Conservation (phyloP, 2,113 vertebrate species). For the Rhizomys pruinosus region DNA sequence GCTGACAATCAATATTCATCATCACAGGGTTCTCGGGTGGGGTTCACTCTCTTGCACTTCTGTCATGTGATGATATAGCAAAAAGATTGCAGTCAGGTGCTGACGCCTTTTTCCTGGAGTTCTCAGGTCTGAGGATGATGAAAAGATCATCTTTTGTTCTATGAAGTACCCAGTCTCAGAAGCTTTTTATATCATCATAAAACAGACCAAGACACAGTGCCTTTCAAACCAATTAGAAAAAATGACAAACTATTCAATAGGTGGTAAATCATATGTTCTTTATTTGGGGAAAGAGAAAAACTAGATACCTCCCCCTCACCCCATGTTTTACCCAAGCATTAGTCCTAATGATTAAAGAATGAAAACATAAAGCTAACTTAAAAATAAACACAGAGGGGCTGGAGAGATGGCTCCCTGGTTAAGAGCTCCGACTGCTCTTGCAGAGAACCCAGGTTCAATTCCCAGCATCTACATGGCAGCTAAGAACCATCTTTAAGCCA, state of each 20-base stretch:
- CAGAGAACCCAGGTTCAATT: too few relatives aligned
- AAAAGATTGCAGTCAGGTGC: not conserved
- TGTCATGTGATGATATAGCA: not conserved
- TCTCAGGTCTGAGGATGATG: not conserved
- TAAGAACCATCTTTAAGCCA: too few relatives aligned
- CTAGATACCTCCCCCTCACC: not conserved
- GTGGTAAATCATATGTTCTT: not conserved
- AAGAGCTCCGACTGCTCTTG: too few relatives aligned
- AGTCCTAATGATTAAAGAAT: conserved; percentile 27
- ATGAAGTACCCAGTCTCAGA: not conserved
- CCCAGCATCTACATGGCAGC: too few relatives aligned
- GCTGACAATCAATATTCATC: not conserved
- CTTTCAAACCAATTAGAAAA: conserved; percentile 15
- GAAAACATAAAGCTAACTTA: conserved; percentile 2
- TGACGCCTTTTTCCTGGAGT: not conserved
- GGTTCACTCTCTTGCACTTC: not conserved
- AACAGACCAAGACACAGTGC: not conserved
- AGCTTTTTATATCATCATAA: not conserved
- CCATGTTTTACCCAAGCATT: not conserved
- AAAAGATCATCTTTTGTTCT: not conserved
- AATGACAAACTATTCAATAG: not conserved
- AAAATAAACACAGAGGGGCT: not conserved
- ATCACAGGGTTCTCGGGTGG: not conserved
- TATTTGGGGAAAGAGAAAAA: not conserved
- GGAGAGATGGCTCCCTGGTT: too few relatives aligned